Percentiles rank a stretch among this genome's conserved stretches.
Evolutionary conservation across 2,797 vertebrate genomes (phyloP).

Genomic region (Florisuga fusca): DNA sequence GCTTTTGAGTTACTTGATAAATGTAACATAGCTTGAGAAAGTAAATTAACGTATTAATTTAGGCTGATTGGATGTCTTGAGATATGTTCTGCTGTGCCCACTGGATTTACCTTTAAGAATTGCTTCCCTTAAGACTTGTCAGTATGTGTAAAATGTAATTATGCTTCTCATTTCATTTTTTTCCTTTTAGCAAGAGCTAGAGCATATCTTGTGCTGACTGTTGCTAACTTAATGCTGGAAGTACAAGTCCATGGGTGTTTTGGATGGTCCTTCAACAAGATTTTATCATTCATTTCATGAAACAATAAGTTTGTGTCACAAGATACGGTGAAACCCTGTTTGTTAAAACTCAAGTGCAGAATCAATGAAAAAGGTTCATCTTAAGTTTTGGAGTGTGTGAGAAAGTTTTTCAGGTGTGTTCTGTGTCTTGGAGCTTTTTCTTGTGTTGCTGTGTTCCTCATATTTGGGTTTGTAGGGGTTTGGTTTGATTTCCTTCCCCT

Average conservation of each 20-base stretch:
- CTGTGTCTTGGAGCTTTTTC: background rate
- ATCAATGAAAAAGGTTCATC: fast-evolving
- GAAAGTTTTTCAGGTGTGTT: background rate
- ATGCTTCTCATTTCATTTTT: background rate
- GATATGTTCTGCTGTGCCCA: background rate
- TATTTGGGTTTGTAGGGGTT: background rate
- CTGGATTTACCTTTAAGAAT: background rate
- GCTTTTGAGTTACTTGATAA: background rate
- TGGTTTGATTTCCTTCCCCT: background rate
- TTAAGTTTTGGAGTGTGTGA: background rate
- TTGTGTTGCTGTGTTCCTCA: background rate
- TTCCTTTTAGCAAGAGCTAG: background rate
- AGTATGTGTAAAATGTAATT: background rate
- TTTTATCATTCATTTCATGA: background rate
- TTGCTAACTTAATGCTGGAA: background rate
- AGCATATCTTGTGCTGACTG: fast-evolving
- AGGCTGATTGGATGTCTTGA: background rate
- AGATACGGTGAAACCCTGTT: background rate
- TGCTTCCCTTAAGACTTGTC: background rate
- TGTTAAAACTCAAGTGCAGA: background rate
- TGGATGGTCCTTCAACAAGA: background rate
- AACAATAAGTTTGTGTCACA: background rate
- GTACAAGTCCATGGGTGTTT: background rate
- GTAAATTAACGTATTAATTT: background rate
- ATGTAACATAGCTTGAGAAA: background rate